Evolutionary conservation across 2,797 vertebrate genomes (phyloP).

Genomic region (Anguilla pacifica): DNA sequence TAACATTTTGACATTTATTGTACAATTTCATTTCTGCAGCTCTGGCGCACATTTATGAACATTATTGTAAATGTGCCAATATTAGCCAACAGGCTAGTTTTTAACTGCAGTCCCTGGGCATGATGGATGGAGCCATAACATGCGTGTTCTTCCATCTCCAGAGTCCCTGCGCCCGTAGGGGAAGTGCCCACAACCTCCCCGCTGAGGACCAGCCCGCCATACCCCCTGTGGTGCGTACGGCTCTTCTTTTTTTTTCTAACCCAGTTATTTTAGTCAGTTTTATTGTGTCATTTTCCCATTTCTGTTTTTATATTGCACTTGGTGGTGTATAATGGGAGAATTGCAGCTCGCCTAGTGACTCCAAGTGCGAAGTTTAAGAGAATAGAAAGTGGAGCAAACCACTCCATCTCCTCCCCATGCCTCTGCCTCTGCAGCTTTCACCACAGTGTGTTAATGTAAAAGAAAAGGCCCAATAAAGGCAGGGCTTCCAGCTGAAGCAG

Average conservation of each 20-base stretch:
- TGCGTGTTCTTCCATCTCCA: neutral
- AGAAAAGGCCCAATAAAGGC: neutral
- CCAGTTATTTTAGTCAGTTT: neutral
- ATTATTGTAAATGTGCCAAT: neutral
- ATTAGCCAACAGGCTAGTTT: neutral
- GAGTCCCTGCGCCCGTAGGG: neutral
- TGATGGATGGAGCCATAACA: neutral
- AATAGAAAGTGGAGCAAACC: neutral
- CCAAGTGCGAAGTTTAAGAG: neutral
- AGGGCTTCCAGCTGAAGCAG: neutral
- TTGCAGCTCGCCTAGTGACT: neutral
- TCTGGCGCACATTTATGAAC: neutral
- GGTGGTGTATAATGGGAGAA: neutral
- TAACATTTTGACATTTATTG: neutral
- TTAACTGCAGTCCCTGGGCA: too few relatives aligned
- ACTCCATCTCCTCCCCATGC: neutral
- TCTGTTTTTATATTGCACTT: neutral
- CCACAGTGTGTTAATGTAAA: neutral
- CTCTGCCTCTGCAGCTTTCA: neutral
- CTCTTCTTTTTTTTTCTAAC: neutral
- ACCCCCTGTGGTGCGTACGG: slow-evolving; percentile 5
- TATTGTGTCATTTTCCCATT: neutral
- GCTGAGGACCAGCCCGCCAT: neutral
- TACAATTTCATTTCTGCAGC: neutral
- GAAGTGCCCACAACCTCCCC: neutral